Conservation (phyloP, 2,888 invertebrate genomes). For the Gisinianus flammeolus region DNA sequence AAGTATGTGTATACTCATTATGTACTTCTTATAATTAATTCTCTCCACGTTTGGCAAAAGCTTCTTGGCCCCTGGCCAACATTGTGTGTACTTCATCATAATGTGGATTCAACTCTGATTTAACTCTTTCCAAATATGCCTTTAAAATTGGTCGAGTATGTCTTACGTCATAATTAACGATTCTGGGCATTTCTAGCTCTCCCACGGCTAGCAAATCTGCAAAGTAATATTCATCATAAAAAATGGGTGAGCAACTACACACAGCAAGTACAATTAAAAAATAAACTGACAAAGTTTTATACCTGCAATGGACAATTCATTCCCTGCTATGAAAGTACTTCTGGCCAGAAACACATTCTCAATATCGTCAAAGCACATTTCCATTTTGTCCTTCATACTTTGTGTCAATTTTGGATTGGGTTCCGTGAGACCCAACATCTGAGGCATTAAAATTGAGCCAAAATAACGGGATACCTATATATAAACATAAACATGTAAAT, state of each 20-base stretch:
- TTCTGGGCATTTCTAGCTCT: constrained; percentile 31
- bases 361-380: not conserved
- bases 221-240: too few relatives aligned
- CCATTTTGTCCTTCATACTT: constrained; percentile 13
- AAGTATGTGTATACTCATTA: too few relatives aligned
- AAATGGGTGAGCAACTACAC: too few relatives aligned
- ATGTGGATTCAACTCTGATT: constrained; percentile 20
- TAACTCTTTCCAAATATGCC: constrained; percentile 18
- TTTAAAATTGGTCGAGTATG: constrained; percentile 2
- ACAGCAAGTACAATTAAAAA: too few relatives aligned
- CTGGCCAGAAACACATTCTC: constrained; percentile 6
- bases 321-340: constrained; percentile 21
- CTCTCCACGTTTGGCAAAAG: too few relatives aligned
- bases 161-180: constrained; percentile 24
- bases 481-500: too few relatives aligned
- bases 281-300: too few relatives aligned
- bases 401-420: not conserved
- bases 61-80: not conserved
- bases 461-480: constrained; percentile 7
- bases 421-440: constrained; percentile 62
- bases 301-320: constrained; percentile 27
- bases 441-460: constrained; percentile 63
- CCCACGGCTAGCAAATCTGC: constrained; percentile 26
- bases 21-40: too few relatives aligned
- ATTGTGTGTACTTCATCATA: constrained; percentile 30